A percentile compares a stretch with the other conserved stretches of the same genome.
These are phyloP conservation scores for Felis catus DNA, from an alignment of 2,113 vertebrate species.

Conservation along the genomic window DNA sequence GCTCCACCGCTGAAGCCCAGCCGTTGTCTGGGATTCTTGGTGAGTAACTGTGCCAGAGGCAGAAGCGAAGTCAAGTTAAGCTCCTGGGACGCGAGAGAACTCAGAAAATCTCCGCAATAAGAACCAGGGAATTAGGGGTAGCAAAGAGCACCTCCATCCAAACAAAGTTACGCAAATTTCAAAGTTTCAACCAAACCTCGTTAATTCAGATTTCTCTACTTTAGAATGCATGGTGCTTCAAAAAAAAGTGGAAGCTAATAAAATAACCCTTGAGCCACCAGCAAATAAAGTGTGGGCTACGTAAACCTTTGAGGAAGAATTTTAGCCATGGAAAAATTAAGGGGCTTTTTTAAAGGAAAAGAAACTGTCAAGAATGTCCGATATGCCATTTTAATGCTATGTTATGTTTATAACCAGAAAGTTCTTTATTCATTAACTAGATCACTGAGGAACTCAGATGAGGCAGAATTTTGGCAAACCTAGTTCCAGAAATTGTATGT, in stretches of 20 bases:
- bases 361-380: not conserved
- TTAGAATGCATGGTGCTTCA: not conserved
- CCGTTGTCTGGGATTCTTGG: constrained; percentile 91
- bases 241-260: not conserved
- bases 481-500: not conserved
- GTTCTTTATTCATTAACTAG: not conserved
- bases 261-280: not conserved
- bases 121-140: not conserved
- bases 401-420: not conserved
- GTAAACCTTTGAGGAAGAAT: not conserved
- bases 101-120: not conserved
- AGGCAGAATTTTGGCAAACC: not conserved
- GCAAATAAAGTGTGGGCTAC: not conserved
- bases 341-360: not conserved
- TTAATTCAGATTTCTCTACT: not conserved
- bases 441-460: not conserved
- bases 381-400: not conserved
- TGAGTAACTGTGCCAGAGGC: constrained; percentile 86
- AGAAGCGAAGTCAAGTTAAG: not conserved
- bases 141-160: not conserved
- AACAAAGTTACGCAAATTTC: not conserved
- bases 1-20: constrained; percentile 91
- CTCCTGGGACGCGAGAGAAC: not conserved
- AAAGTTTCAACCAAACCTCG: not conserved
- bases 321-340: not conserved